phyloP scores from a whole-genome alignment of 1,140 invertebrate genomes.

The Lerema accius region DNA sequence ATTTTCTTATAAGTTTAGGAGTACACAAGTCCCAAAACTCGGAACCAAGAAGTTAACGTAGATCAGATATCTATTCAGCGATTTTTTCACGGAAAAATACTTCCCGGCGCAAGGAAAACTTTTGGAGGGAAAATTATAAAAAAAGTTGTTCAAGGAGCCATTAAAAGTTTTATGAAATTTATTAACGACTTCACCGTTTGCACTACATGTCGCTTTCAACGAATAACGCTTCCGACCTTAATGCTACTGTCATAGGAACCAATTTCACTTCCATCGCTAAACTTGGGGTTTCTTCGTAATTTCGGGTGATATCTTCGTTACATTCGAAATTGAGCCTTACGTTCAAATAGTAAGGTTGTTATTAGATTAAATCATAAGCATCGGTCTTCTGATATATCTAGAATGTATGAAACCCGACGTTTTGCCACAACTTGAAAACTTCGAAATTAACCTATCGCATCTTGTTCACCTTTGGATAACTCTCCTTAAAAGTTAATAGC shows the following conservation, averaged over 20 bases:
- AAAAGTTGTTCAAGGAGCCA: constrained; percentile 37
- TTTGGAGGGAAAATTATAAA: constrained; percentile 42
- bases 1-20: neutral
- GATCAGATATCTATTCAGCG: constrained; percentile 9
- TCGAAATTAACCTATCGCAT: constrained; percentile 31
- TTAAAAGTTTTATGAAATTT: constrained; percentile 55
- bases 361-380: neutral
- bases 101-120: constrained; percentile 19
- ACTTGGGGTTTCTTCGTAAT: neutral
- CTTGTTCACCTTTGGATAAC: constrained; percentile 34
- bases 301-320: neutral
- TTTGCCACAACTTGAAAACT: constrained; percentile 31
- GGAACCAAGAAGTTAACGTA: neutral
- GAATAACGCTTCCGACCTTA: constrained; percentile 1
- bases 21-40: neutral
- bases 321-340: constrained; percentile 1
- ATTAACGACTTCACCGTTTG: constrained; percentile 38
- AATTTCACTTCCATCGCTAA: constrained; percentile 3
- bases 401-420: constrained; percentile 16
- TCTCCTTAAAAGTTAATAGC: constrained; percentile 28
- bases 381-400: neutral
- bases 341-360: neutral
- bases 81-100: constrained; percentile 10
- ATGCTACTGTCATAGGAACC: neutral
- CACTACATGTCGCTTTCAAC: constrained; percentile 17